These are phyloP conservation scores for Ranitomeya variabilis DNA, from an alignment of 2,113 vertebrate species.

Conservation along the genomic window DNA sequence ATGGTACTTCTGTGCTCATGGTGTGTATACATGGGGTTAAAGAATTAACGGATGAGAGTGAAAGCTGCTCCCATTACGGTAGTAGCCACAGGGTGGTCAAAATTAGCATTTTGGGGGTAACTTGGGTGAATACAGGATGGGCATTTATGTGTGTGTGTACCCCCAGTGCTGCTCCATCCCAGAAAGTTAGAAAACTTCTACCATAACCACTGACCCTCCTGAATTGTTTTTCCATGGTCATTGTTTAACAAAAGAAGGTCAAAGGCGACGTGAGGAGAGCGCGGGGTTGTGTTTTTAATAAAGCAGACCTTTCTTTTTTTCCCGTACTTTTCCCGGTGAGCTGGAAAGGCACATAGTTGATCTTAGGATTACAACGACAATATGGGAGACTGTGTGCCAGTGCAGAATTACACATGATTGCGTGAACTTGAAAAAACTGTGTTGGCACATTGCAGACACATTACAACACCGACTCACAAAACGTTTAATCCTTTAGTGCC, in stretches of 20 bases:
- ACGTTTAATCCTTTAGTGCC: slow-evolving; percentile 62
- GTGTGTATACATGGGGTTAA: too few relatives aligned
- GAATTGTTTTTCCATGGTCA: slow-evolving; percentile 35
- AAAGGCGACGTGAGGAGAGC: slow-evolving; percentile 45
- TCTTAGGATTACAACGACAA: slow-evolving; percentile 50
- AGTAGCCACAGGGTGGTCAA: too few relatives aligned
- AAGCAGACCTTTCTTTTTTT: not conserved
- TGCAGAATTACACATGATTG: slow-evolving; percentile 51
- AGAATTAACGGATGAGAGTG: too few relatives aligned
- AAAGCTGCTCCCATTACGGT: too few relatives aligned
- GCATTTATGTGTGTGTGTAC: too few relatives aligned
- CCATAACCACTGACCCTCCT: slow-evolving; percentile 25
- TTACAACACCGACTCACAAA: slow-evolving; percentile 63
- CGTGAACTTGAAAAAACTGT: slow-evolving; percentile 61
- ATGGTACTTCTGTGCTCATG: too few relatives aligned
- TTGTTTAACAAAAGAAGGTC: slow-evolving; percentile 45
- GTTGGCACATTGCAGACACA: slow-evolving; percentile 62
- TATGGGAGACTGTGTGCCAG: slow-evolving; percentile 59
- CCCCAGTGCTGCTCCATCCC: not conserved
- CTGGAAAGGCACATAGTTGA: slow-evolving; percentile 59
- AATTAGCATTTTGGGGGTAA: too few relatives aligned
- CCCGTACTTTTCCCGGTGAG: slow-evolving; percentile 29
- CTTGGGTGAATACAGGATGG: too few relatives aligned
- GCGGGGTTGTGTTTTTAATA: slow-evolving; percentile 46
- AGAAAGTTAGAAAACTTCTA: not conserved